Percentiles rank a stretch among this genome's conserved stretches.
These are phyloP conservation scores for Austrolebias charrua DNA, from an alignment of 2,797 vertebrate genomes.

Conservation along the genomic window DNA sequence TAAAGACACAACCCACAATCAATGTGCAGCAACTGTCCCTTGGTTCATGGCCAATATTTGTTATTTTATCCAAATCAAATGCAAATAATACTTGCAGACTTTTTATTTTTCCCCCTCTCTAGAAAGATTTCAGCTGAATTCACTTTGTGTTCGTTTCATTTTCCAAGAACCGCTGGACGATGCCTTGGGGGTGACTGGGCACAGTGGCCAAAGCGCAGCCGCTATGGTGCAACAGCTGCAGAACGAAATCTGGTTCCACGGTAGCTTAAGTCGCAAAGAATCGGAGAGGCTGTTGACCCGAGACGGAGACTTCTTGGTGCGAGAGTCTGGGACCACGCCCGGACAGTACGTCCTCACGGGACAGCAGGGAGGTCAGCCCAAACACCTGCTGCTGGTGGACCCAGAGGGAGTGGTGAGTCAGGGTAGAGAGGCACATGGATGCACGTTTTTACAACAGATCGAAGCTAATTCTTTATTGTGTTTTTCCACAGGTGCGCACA, in stretches of 20 bases:
- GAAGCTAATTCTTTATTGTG: neutral
- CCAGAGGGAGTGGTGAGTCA: slow-evolving; percentile 95
- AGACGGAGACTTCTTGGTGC: slow-evolving; percentile 95
- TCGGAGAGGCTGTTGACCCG: slow-evolving; percentile 89
- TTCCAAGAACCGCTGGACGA: slow-evolving; percentile 93
- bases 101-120: neutral
- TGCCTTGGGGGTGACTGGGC: slow-evolving; percentile 82
- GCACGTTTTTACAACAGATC: neutral
- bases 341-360: slow-evolving; percentile 97
- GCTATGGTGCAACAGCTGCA: slow-evolving; percentile 93
- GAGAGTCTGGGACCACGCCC: slow-evolving; percentile 92
- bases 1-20: slow-evolving; percentile 31
- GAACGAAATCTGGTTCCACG: slow-evolving; percentile 93
- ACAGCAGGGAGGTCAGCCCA: slow-evolving; percentile 91
- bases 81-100: neutral
- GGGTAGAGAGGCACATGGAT: neutral
- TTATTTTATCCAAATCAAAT: slow-evolving; percentile 6
- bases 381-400: slow-evolving; percentile 95
- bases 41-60: neutral
- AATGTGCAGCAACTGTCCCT: slow-evolving; percentile 14
- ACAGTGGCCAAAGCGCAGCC: slow-evolving; percentile 63
- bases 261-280: slow-evolving; percentile 89
- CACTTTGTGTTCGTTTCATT: neutral
- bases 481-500: slow-evolving; percentile 85
- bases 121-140: neutral